Percentiles rank a stretch among this genome's conserved stretches.
Conservation (phyloP, 2,888 invertebrate species). For the Harmothoe impar region DNA sequence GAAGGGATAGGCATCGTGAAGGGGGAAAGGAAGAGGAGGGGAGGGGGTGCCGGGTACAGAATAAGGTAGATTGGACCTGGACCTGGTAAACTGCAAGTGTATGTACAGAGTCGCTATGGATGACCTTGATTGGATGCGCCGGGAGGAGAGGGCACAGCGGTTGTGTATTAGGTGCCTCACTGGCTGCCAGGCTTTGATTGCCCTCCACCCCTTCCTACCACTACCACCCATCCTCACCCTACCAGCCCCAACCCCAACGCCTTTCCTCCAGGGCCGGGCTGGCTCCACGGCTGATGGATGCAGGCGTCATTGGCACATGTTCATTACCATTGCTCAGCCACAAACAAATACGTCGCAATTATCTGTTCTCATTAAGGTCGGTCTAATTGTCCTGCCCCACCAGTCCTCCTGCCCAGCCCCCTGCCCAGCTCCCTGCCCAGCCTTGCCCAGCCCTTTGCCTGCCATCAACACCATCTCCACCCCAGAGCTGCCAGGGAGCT, state of each 20-base stretch:
- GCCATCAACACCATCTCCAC: not conserved
- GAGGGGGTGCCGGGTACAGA: too few species aligned
- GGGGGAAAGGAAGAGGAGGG: too few species aligned
- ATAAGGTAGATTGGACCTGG: not conserved
- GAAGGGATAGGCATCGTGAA: too few species aligned
- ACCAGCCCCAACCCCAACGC: not conserved
- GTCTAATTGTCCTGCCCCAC: not conserved
- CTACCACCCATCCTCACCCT: not conserved
- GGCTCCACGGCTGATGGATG: not conserved
- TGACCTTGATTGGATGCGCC: not conserved
- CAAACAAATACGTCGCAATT: conserved; percentile 22
- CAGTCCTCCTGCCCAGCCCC: not conserved
- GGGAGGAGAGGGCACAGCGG: not conserved
- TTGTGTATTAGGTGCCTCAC: conserved; percentile 6
- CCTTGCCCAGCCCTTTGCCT: not conserved
- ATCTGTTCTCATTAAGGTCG: conserved; percentile 40
- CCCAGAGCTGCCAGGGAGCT: not conserved
- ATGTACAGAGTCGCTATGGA: not conserved
- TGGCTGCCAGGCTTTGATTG: conserved; percentile 4
- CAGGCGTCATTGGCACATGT: not conserved
- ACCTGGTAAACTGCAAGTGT: not conserved
- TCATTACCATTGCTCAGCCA: conserved; percentile 47
- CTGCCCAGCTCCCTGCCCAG: not conserved
- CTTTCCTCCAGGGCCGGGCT: not conserved
- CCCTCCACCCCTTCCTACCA: not conserved